Conservation (phyloP, 2,888 invertebrate genomes). For the Amiota communis region DNA sequence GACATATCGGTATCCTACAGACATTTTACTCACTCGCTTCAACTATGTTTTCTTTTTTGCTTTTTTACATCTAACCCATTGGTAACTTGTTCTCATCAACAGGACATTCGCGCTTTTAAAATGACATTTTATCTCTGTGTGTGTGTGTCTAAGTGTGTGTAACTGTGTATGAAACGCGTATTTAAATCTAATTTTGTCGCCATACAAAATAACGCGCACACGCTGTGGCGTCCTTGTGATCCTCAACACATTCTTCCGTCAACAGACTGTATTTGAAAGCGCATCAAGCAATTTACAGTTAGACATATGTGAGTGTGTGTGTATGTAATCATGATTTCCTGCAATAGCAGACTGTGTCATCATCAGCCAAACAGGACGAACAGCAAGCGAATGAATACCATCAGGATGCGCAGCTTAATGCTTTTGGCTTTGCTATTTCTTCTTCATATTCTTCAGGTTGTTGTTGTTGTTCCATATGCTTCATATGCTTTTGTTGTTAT, state of each 20-base stretch:
- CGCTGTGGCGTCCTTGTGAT: conserved; percentile 30
- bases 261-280: too few relatives aligned
- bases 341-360: conserved; percentile 50
- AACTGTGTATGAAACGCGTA: conserved; percentile 41
- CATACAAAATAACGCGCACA: conserved; percentile 54
- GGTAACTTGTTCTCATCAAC: conserved; percentile 54
- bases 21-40: neutral
- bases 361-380: conserved; percentile 34
- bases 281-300: neutral
- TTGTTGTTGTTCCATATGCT: neutral
- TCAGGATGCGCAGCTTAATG: conserved; percentile 8
- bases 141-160: conserved; percentile 28
- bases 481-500: neutral
- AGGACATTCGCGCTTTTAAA: conserved; percentile 46
- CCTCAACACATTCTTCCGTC: neutral
- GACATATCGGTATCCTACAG: conserved; percentile 10
- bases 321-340: conserved; percentile 64
- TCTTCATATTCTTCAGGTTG: neutral
- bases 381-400: neutral
- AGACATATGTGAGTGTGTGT: neutral
- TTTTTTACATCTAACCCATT: conserved; percentile 25
- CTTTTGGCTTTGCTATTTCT: neutral
- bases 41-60: neutral
- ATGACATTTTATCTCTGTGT: conserved; percentile 50
- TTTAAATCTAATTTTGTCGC: conserved; percentile 66